Conservation (phyloP, 1,140 invertebrate genomes). For the Streblospio benedicti region DNA sequence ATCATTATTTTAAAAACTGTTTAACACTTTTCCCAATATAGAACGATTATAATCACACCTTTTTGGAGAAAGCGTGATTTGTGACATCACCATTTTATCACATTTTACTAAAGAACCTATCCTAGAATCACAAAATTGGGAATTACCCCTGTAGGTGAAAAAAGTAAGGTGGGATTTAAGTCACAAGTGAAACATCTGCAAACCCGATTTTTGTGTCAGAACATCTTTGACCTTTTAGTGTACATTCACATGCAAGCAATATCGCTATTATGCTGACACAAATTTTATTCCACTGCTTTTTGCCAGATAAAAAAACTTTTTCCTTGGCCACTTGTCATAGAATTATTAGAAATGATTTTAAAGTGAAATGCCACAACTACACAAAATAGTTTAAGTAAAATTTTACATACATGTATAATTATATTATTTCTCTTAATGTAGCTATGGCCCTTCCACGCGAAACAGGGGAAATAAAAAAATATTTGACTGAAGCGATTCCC, state of each 20-base stretch:
- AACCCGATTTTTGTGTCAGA: too few relatives aligned
- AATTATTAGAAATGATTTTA: not conserved
- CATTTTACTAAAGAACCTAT: too few relatives aligned
- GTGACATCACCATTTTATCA: too few relatives aligned
- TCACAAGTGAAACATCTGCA: too few relatives aligned
- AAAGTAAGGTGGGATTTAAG: too few relatives aligned
- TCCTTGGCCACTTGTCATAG: not conserved
- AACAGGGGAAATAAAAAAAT: not conserved
- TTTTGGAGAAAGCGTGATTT: too few relatives aligned
- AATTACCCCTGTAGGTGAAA: too few relatives aligned
- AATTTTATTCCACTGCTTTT: too few relatives aligned
- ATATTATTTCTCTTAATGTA: not conserved
- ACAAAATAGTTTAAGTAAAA: not conserved
- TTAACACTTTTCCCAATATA: too few relatives aligned
- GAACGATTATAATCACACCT: too few relatives aligned
- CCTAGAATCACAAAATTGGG: too few relatives aligned
- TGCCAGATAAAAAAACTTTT: not conserved
- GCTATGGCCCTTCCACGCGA: not conserved
- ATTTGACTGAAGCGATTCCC: conserved; percentile 8
- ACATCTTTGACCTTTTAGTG: not conserved
- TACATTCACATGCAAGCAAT: not conserved
- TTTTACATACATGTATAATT: not conserved
- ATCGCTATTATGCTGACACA: not conserved
- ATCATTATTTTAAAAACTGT: too few relatives aligned
- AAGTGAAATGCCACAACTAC: not conserved